Conservation (phyloP, 2,797 vertebrate genomes). For the Micropoecilia bifurca region DNA sequence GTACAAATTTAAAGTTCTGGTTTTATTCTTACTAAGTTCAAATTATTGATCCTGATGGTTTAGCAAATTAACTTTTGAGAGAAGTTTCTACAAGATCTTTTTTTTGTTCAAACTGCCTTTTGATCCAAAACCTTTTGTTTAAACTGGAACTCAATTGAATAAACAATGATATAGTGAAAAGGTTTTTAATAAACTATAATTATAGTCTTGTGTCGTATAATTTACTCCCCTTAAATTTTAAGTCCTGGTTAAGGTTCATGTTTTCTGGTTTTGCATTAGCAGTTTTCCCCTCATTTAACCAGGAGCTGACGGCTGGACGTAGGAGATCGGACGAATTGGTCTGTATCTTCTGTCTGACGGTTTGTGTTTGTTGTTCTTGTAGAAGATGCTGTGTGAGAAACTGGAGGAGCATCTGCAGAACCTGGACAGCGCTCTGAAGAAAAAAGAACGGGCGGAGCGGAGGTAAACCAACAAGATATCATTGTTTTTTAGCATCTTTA, state of each 20-base stretch:
- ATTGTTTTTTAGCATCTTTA: neutral
- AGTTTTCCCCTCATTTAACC: neutral
- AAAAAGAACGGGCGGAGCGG: conserved; percentile 93
- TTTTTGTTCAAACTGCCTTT: no score
- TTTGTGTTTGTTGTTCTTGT: neutral
- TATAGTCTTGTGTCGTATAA: no score
- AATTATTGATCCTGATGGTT: neutral
- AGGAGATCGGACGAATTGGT: neutral
- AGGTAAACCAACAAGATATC: conserved; percentile 73
- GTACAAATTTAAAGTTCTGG: neutral
- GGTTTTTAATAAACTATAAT: no score
- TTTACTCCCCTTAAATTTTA: no score
- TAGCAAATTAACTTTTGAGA: no score
- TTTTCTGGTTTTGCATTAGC: neutral
- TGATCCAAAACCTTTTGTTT: no score
- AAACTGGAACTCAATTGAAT: no score
- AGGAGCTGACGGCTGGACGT: neutral
- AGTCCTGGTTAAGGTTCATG: neutral
- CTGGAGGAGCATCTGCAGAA: conserved; percentile 95
- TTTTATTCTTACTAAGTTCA: neutral
- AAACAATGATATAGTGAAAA: no score
- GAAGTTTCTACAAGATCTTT: no score
- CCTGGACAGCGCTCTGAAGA: conserved; percentile 95
- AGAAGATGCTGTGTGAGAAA: conserved; percentile 97
- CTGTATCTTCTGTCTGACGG: neutral